Percentiles rank a stretch among this genome's conserved stretches.
Conservation (phyloP, 1,140 invertebrate species). For the Berghia stephanieae region DNA sequence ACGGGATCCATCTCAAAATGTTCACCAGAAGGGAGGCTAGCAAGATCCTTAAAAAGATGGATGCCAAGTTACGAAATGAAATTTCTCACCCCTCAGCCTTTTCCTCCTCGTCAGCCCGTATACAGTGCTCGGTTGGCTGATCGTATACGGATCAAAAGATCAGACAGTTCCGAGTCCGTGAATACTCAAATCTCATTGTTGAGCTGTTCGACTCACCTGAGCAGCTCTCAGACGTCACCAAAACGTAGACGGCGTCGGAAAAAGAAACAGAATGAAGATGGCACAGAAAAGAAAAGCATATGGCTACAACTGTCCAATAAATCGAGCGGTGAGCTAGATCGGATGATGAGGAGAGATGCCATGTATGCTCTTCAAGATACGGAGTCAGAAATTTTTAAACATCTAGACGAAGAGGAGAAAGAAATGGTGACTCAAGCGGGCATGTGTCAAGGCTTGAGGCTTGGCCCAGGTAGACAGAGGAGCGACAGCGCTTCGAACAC, state of each 20-base stretch:
- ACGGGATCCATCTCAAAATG: too few species aligned
- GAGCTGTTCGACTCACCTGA: constrained; percentile 29
- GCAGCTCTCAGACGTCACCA: background rate
- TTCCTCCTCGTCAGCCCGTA: constrained; percentile 40
- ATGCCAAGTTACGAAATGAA: background rate
- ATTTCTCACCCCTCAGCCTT: constrained; percentile 38
- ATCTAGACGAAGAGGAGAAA: constrained; percentile 45
- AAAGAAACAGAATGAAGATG: background rate
- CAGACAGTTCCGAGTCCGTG: constrained; percentile 46
- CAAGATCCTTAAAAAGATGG: too few species aligned
- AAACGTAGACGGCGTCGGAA: background rate
- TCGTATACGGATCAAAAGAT: constrained; percentile 26
- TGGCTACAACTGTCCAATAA: constrained; percentile 19
- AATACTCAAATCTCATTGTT: constrained; percentile 48
- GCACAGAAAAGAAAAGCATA: background rate
- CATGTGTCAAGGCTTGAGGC: constrained; percentile 32
- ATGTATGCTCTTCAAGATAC: background rate
- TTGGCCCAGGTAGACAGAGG: too few species aligned
- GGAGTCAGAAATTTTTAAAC: constrained; percentile 24
- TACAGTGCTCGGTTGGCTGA: constrained; percentile 47
- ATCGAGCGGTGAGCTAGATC: background rate
- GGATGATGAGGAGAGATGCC: constrained; percentile 12
- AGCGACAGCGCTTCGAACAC: too few species aligned
- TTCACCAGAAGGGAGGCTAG: too few species aligned
- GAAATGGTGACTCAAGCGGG: constrained; percentile 32